Percentiles rank a stretch among this genome's conserved stretches.
phyloP scores from a whole-genome alignment of 2,888 invertebrate species.

The Spisula solida region DNA sequence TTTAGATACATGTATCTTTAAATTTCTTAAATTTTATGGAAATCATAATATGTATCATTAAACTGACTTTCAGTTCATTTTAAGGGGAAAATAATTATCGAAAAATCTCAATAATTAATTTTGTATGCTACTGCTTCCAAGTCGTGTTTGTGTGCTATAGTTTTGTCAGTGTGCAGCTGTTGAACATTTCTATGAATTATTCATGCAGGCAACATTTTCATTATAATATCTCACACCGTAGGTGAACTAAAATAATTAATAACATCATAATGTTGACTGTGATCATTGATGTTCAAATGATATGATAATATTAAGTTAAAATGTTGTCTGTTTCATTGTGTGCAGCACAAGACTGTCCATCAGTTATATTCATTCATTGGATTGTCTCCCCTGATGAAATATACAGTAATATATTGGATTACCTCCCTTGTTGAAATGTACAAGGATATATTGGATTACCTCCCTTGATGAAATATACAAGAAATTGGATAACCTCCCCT shows the following conservation, averaged over 20 bases:
- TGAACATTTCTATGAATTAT: constrained; percentile 17
- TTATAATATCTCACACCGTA: background rate
- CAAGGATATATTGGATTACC: background rate
- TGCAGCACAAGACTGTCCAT: background rate
- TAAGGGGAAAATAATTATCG: too few species aligned
- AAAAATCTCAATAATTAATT: too few species aligned
- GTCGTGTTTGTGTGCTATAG: too few species aligned
- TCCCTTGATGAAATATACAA: background rate
- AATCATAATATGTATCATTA: too few species aligned
- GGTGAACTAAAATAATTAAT: background rate
- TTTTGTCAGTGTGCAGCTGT: background rate
- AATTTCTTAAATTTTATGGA: too few species aligned
- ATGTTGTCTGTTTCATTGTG: background rate
- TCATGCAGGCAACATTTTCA: background rate
- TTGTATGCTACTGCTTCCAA: too few species aligned
- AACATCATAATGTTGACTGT: background rate
- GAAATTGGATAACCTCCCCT: background rate
- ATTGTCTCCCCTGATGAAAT: too few species aligned
- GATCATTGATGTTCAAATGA: too few species aligned
- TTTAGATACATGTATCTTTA: too few species aligned
- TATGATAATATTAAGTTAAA: background rate
- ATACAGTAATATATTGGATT: too few species aligned
- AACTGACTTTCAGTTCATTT: too few species aligned
- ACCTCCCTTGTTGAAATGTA: too few species aligned
- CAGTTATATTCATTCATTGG: background rate